phyloP scores from a whole-genome alignment of 2,113 vertebrate genomes.

The Xerus inauris region DNA sequence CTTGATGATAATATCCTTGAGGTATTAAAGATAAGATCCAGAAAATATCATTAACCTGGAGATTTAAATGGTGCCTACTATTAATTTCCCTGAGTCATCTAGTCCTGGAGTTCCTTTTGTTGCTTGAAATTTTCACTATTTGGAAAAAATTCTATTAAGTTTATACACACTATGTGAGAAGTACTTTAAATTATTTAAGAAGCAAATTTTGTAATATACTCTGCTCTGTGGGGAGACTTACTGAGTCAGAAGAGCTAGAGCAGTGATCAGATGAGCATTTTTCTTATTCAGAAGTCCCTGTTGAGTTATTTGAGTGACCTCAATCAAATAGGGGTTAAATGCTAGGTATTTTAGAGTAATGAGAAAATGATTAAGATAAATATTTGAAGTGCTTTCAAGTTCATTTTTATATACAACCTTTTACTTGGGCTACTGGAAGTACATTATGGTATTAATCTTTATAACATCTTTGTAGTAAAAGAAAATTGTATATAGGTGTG shows the following conservation, averaged over 20 bases:
- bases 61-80: slow-evolving; percentile 52
- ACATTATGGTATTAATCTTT: neutral
- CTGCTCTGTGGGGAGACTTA: neutral
- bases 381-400: slow-evolving; percentile 33
- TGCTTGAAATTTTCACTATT: slow-evolving; percentile 5
- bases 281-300: slow-evolving; percentile 34
- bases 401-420: slow-evolving; percentile 39
- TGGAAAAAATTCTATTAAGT: neutral
- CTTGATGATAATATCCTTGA: slow-evolving; percentile 15
- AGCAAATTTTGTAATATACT: neutral
- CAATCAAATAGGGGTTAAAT: slow-evolving; percentile 61
- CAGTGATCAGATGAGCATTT: slow-evolving; percentile 1
- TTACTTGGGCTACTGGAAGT: slow-evolving; percentile 19
- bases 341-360: slow-evolving; percentile 54
- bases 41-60: slow-evolving; percentile 12
- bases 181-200: slow-evolving; percentile 37
- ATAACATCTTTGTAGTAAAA: slow-evolving; percentile 30
- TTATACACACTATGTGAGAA: neutral
- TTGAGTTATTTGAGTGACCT: slow-evolving; percentile 62
- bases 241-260: neutral
- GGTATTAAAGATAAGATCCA: neutral
- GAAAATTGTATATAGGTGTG: neutral
- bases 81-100: slow-evolving; percentile 77
- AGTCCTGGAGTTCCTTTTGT: slow-evolving; percentile 48
- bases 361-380: slow-evolving; percentile 53